Evolutionary conservation across 2,888 invertebrate genomes (phyloP), one percentile per base, ranked within the genome.

Genomic region (Caenorhabditis virilis): DNA sequence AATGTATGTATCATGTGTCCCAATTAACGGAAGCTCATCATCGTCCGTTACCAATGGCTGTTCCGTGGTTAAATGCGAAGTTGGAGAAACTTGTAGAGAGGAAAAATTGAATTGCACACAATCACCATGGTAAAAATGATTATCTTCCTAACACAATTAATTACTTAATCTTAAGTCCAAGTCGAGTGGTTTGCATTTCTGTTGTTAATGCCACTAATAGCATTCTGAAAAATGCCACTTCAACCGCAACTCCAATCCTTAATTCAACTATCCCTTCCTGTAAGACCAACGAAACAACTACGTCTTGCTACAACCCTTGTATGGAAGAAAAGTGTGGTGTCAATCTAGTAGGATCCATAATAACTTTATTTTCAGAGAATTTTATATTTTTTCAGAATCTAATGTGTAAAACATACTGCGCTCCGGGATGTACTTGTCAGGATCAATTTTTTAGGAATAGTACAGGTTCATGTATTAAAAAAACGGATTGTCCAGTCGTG

Each of bases 71-170:
- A 25, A 22, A n/a, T 59, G 59, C 22, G 23, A 49, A 15, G 18
- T 22, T 15, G 49, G 51, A 6, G 59, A 59, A 30, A 16, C 30
- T 38, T 61, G 60, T 27, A 33, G 41, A 25, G 54, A 55, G 26
- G 33, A 54, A 6, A 26, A 13, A 6, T 46, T 61, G 1, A 20
- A 45, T 0, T 61, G 60, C n/a, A 4, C 48, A 0, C 42, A 20
- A 23, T 49, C 54, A 0, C 43, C 54, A 30, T 61, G 59, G 59
- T 60, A 16, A n/a, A n/a, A n/a, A n/a, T 18, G 35, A 16, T 6
- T 13, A n/a, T 26, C 6, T 35, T 46, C 15, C 6, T 26, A 9
- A 36, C 16, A 27, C 23, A 20, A 23, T 39, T 5, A 38, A n/a
- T n/a, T n/a, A n/a, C n/a, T n/a, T n/a, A n/a, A n/a, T n/a, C n/a